Base-by-base conservation (phyloP, 2,888 invertebrate genomes). In the Apantesis nais region DNA sequence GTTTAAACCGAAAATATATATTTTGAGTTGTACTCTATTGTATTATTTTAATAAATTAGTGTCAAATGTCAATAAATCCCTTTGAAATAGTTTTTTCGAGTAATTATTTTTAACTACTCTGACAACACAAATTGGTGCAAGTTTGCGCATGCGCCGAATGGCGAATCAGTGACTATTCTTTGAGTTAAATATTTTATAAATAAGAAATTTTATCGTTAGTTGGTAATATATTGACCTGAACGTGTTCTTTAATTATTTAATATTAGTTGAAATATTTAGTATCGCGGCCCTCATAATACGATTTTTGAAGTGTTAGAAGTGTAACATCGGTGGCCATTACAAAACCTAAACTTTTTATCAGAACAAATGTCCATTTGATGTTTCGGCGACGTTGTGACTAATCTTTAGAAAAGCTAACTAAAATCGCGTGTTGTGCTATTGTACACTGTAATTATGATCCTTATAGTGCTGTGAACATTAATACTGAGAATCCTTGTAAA, bases 61-160 rank as follows among this genome's bases (percentile, higher is more conserved):
- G 55, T 55, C 0, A 63, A 44, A 63, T 31, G 11, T 66, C 4
- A 66, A 55, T 66, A 37, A 52, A 37, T 1, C 25, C 25, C 52
- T n/a, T n/a, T 52, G 7, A 37, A 37, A 39, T 48, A 48, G 25
- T 7, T 8, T 29, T 41, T 7, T 37, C 31, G 66, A 52, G 52
- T 58, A 78, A 68, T 70, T 72, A 66, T 69, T 71, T 77, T 70
- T 82, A 77, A 80, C 70, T 74, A 69, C 64, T 65, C 76, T 90
- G 85, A 86, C 88, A 93, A 92, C 92, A 93, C 89, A 76, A 72
- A 78, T 76, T 86, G 88, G 86, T 89, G 89, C 93, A 93, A 94
- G 94, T 95, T 95, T 93, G 95, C 94, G 94, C 94, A 95, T 95
- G 94, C 94, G 94, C 94, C 94, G 94, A 94, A 95, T 95, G 94